Evolutionary conservation across 2,113 vertebrate genomes (phyloP).

Genomic region (Podarcis muralis): DNA sequence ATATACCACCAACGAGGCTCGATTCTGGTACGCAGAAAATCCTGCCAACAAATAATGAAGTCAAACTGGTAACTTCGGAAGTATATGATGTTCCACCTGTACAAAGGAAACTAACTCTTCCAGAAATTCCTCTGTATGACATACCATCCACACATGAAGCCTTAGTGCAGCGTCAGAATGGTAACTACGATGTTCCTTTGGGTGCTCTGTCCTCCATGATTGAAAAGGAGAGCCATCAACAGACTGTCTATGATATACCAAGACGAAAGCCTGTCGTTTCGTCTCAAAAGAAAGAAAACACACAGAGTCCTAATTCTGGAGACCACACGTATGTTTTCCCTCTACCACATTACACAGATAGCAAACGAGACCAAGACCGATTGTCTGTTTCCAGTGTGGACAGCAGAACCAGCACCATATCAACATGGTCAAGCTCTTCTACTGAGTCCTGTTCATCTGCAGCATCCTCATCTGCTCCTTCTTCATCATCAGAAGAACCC

Average conservation of each 20-base stretch:
- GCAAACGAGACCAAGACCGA: conserved; percentile 43
- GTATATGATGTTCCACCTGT: conserved; percentile 34
- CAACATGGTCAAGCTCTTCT: conserved; percentile 76
- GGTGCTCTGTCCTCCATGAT: conserved; percentile 61
- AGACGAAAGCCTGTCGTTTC: conserved; percentile 22
- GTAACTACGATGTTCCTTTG: conserved; percentile 54
- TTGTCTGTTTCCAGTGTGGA: conserved; percentile 59
- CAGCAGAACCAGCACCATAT: conserved; percentile 79
- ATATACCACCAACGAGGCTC: conserved; percentile 61
- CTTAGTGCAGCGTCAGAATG: not conserved
- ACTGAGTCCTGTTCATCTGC: conserved; percentile 71
- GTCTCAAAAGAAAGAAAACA: conserved; percentile 38
- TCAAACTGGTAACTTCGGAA: conserved; percentile 19
- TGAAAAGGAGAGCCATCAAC: conserved; percentile 66
- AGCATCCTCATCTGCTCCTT: conserved; percentile 48
- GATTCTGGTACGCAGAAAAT: not conserved
- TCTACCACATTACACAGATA: conserved; percentile 25
- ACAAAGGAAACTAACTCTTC: conserved; percentile 43
- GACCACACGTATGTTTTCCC: not conserved
- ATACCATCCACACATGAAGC: conserved; percentile 52
- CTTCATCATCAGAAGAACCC: conserved; percentile 72
- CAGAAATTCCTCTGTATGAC: conserved; percentile 56
- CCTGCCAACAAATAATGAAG: not conserved
- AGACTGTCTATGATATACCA: conserved; percentile 79
- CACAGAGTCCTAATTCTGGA: not conserved